A percentile compares a stretch with the other conserved stretches of the same genome.
phyloP scores from a whole-genome alignment of 2,113 vertebrate genomes.

The Crotalus helleri region DNA sequence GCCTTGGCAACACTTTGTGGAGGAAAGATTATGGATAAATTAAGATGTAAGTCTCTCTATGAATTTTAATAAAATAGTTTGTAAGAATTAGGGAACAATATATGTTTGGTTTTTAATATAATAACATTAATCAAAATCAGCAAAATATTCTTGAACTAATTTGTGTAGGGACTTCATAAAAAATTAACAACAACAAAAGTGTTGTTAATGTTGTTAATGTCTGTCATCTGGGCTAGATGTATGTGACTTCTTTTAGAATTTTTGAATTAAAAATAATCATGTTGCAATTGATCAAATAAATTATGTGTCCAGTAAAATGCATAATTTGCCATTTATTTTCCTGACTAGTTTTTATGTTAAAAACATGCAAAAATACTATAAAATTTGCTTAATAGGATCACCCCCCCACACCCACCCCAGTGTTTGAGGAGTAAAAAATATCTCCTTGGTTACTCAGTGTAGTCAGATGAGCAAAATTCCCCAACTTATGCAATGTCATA shows the following conservation, averaged over 20 bases:
- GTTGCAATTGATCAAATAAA: not conserved
- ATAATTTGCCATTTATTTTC: constrained; percentile 7
- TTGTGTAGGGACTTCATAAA: not conserved
- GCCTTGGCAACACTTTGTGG: constrained; percentile 92
- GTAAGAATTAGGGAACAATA: not conserved
- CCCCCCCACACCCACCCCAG: not conserved
- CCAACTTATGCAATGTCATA: not conserved
- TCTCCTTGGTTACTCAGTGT: not conserved
- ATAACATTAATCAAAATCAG: not conserved
- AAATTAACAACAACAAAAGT: not conserved
- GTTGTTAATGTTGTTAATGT: not conserved
- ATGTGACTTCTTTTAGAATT: not conserved
- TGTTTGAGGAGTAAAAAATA: not conserved
- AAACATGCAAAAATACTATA: not conserved
- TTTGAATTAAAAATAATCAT: not conserved
- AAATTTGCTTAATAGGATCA: not conserved
- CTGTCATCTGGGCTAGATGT: not conserved
- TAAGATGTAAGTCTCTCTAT: constrained; percentile 88
- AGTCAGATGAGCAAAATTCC: not conserved
- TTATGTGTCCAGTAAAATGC: not conserved
- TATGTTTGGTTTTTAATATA: not conserved
- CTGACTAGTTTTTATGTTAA: not conserved
- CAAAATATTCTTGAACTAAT: constrained; percentile 13
- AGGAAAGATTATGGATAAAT: constrained; percentile 98
- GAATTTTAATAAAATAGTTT: not conserved